Evolutionary conservation across 2,888 invertebrate species (phyloP).

Genomic region (Dolomedes plantarius): DNA sequence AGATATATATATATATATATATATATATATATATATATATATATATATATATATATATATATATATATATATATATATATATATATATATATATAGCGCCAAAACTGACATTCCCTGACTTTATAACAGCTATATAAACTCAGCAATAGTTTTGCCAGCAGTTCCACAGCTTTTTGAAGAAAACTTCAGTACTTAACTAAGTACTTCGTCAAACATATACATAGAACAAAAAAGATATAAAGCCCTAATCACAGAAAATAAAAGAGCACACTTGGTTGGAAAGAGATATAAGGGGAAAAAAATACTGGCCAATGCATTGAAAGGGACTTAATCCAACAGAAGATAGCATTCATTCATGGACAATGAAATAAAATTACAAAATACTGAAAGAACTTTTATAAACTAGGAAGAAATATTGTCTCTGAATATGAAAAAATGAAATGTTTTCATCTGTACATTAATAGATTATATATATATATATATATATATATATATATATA

Average conservation of each 20-base stretch:
- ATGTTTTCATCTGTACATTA: too few species aligned
- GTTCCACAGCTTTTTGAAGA: background rate
- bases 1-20: background rate
- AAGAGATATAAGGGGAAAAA: conserved; percentile 2
- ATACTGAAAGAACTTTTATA: too few species aligned
- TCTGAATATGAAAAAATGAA: background rate
- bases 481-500: too few species aligned
- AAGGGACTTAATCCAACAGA: conserved; percentile 23
- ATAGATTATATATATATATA: too few species aligned
- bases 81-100: background rate
- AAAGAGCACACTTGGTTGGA: conserved; percentile 17
- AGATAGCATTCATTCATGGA: background rate
- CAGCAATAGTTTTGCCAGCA: background rate
- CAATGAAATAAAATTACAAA: too few species aligned
- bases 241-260: conserved; percentile 52
- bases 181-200: conserved; percentile 56
- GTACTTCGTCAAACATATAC: conserved; percentile 65
- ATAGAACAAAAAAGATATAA: conserved; percentile 17
- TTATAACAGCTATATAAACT: too few species aligned
- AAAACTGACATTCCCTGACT: background rate
- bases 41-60: background rate
- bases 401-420: too few species aligned
- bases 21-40: background rate
- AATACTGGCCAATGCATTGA: conserved; percentile 60
- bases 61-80: background rate